Evolutionary conservation across 2,888 invertebrate species (phyloP), one percentile per base, ranked within the genome.

Genomic region (Xestobium rufovillosum): DNA sequence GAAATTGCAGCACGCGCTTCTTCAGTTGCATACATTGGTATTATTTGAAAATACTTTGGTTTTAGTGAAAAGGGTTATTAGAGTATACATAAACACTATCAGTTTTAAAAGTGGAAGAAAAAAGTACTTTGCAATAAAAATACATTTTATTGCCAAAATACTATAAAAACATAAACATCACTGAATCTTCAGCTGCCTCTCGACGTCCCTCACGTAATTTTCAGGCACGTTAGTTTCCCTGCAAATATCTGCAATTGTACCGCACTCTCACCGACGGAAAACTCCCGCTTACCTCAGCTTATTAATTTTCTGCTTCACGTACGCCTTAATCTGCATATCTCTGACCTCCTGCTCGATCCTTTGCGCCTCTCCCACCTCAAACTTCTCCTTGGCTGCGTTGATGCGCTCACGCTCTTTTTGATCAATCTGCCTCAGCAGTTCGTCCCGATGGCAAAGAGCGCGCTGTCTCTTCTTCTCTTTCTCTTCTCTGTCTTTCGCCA

Each of bases 341-440:
- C 77, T 72, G 34, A 72, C 67, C 13, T 76, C 76, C 16, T 69
- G 68, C 51, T 80, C 77, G 51, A 76, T 64, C 39, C 76, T 68
- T 36, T 78, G 64, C 0, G 77, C 76, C 14, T 75, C 65, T 1
- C 82, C 82, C 53, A 83, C 80, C 49, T 78, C 77, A 54, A 76
- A 78, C 32, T 73, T 70, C 55, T 70, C 71, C 55, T 77, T 76
- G 2, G 78, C 70, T 8, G 70, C 53, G 26, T 73, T 70, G 11
- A 78, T 77, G 65, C 75, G 71, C 42, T 77, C 72, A 4, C 71
- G 68, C 56, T 83, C 82, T 49, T 80, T 83, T 44, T 80, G 75
- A 51, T 80, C 78, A 31, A 83, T 76, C 62, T 81, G 80, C 47
- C 73, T 75, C 60, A 83, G 68, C 31, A 83, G 74, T 49, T 73